Evolutionary conservation across 2,113 vertebrate species (phyloP), one percentile per base, ranked within the genome.

Genomic region (Ovibos moschatus): DNA sequence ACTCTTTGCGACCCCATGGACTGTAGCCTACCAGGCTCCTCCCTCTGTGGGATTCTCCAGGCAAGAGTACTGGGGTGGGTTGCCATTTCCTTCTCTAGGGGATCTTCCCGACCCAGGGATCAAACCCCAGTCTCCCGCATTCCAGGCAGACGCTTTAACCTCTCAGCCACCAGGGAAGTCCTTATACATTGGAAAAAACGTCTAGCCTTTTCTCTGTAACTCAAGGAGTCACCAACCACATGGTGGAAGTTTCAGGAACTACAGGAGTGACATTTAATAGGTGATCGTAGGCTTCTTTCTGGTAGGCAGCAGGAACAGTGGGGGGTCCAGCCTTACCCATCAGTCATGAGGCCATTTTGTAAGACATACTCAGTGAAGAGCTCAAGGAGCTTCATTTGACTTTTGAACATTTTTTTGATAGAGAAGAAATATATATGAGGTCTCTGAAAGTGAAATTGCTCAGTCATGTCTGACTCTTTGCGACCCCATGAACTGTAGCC

Each of bases 401-500:
- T 60, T 57, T 71, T 53, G 36, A 43, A 88, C 88, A 81, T 50
- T 19, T 78, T 55, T 90, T 95, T 82, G 17, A 4, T 67, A 90
- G 16, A 60, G 19, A 55, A 71, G 2, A 85, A 92, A 71, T 67
- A 33, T 0, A 30, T 15, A 3, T 9, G 14, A 60, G 82, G 6
- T 51, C 5, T 55, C 51, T 6, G 3, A 2, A 71, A 36, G 9
- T 23, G n/a, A 71, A 71, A 10, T 23, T 36, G 4, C n/a, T 71
- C 67, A 71, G 19, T 23, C 17, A 3, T 64, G 30, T 64, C 60
- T 16, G 0, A 23, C 67, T 67, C 33, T 67, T 67, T 36, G 67
- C 0, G 0, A 36, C n/a, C 10, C 9, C 19, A 36, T 23, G n/a
- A 36, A 71, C n/a, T 23, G 4, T 23, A 36, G 67, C 67, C n/a